These are phyloP conservation scores for Piprites chloris DNA, from an alignment of 2,113 vertebrate species.

Conservation along the genomic window DNA sequence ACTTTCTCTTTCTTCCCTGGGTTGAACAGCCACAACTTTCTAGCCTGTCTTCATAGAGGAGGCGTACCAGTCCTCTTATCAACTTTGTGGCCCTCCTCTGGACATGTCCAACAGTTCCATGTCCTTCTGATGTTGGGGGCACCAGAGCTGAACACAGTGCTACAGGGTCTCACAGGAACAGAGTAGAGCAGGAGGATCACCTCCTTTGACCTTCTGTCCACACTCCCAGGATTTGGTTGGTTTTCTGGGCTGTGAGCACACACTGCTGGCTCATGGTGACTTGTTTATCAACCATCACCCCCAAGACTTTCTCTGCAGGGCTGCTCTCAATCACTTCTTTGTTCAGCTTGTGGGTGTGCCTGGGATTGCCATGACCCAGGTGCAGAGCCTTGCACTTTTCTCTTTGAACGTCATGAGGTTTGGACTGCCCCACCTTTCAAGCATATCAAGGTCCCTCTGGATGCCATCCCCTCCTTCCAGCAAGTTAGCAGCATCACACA, in stretches of 20 bases:
- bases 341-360: not conserved
- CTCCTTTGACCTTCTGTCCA: not conserved
- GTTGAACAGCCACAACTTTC: not conserved
- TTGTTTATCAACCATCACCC: not conserved
- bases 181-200: not conserved
- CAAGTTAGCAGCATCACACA: not conserved
- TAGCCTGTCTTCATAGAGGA: fast-evolving
- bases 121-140: not conserved
- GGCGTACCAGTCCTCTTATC: not conserved
- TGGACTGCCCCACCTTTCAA: not conserved
- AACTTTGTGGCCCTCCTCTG: not conserved
- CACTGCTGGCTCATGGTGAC: fast-evolving
- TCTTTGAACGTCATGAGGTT: not conserved
- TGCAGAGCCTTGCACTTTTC: not conserved
- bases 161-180: not conserved
- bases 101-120: not conserved
- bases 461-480: not conserved
- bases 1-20: not conserved
- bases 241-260: not conserved
- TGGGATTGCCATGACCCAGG: not conserved
- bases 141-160: not conserved
- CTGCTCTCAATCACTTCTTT: not conserved
- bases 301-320: not conserved
- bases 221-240: not conserved
- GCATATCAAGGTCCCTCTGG: not conserved